Evolutionary conservation across 1,140 invertebrate species (phyloP).

Genomic region (Pseudomyrmex dendroicus): DNA sequence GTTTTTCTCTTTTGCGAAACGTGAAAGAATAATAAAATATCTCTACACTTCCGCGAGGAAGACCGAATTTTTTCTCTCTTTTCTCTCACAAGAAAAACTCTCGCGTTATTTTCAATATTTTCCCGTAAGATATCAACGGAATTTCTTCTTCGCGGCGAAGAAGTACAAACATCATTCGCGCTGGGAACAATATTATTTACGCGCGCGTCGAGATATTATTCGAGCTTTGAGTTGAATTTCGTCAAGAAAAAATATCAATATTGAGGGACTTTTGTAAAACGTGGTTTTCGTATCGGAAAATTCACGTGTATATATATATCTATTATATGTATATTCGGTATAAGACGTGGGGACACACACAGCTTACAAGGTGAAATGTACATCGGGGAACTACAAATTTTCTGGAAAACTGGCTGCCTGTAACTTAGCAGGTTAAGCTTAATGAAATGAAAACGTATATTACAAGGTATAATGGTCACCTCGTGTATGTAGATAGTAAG

Average conservation of each 20-base stretch:
- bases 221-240: not conserved
- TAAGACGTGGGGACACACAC: not conserved
- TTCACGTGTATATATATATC: not conserved
- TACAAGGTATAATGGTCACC: slow-evolving; percentile 48
- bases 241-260: not conserved
- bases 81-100: no score
- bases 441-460: slow-evolving; percentile 60
- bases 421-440: slow-evolving; percentile 46
- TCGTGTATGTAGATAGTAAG: slow-evolving; percentile 1
- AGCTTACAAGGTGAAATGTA: slow-evolving; percentile 47
- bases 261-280: not conserved
- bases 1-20: no score
- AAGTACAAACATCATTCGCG: no score
- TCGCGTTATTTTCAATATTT: no score
- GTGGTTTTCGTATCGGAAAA: not conserved
- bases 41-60: no score
- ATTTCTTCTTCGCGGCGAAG: no score
- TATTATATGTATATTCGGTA: not conserved
- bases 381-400: slow-evolving; percentile 51
- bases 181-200: no score
- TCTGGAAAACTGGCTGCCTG: slow-evolving; percentile 42
- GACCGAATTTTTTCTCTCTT: no score
- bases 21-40: no score
- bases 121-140: no score
- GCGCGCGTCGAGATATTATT: no score